Base-by-base conservation (phyloP, 2,888 invertebrate genomes). In the Orchesella flavescens region DNA sequence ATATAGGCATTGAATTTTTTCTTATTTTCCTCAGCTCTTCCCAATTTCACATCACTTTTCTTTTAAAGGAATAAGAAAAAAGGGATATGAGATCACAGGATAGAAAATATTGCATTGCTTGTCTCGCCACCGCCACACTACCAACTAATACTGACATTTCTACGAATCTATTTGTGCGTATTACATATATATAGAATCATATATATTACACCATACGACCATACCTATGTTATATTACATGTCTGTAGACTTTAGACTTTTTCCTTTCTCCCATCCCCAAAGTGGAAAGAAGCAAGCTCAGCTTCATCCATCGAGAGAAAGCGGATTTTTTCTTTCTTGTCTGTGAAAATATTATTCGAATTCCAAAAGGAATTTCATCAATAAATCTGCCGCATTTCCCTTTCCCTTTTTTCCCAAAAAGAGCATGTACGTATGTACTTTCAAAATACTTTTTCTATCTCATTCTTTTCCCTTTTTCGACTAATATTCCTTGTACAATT, bases 321-420 rank as follows among this genome's bases (percentile, higher is more conserved):
- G 66, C 73, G 81, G 78, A 78, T 79, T 75, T 83, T 68, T 77
- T 43, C 57, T 78, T 61, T 69, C 79, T 68, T 79, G 77, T 85
- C 87, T 87, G 74, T 84, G 83, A 88, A 87, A 88, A 87, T 88
- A 88, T 87, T 88, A 88, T 88, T 88, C 87, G 88, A 87, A 88
- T 88, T 88, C 88, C 87, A 77, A 88, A 86, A 87, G 87, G 88
- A 88, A 88, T 88, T 88, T 88, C 87, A 88, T 88, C 88, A 88
- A 88, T 88, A 88, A 88, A 88, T 88, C 88, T 88, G 88, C 88
- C 86, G 86, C 85, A 87, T 85, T 87, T 87, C 85, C 79, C 85
- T 86, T 85, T 83, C 79, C 84, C 73, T 83, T 78, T 57, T 78
- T 82, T 68, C 72, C 78, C 65, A 83, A 82, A 82, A 78, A 63